A percentile compares a stretch with the other conserved stretches of the same genome.
Evolutionary conservation across 2,113 vertebrate species (phyloP).

Genomic region (Coreoperca whiteheadi): DNA sequence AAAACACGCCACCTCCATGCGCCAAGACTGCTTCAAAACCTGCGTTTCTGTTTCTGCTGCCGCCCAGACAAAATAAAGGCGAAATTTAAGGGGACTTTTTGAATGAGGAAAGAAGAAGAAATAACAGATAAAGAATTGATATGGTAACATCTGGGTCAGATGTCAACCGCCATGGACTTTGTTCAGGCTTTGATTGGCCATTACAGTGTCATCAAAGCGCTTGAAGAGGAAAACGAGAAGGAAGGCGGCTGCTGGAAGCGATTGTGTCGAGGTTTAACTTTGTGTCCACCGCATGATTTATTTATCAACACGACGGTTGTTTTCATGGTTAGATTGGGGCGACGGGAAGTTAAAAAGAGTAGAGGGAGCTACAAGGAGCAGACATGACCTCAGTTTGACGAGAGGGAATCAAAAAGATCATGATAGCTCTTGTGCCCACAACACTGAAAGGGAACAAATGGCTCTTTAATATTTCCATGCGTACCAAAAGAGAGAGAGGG

Average conservation of each 20-base stretch:
- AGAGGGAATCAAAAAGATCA: conserved; percentile 70
- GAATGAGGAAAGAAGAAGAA: conserved; percentile 1
- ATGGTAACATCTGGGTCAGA: conserved; percentile 39
- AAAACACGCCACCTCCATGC: not conserved
- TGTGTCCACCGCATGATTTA: conserved; percentile 75
- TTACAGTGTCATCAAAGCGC: conserved; percentile 64
- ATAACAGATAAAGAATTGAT: conserved; percentile 56
- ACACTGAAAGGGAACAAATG: conserved; percentile 78
- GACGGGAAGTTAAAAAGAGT: conserved; percentile 60
- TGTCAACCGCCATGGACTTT: conserved; percentile 30
- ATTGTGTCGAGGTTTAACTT: conserved; percentile 66
- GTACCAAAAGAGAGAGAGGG: conserved; percentile 59
- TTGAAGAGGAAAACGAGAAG: conserved; percentile 6
- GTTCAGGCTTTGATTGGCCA: conserved; percentile 36
- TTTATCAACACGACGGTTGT: conserved; percentile 71
- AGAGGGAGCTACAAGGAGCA: conserved; percentile 46
- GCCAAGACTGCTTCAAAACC: not conserved
- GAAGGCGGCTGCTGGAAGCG: conserved; percentile 28
- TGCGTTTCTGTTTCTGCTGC: conserved; percentile 24
- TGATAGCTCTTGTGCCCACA: conserved; percentile 63
- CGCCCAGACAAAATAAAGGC: not conserved
- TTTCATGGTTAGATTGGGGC: conserved; percentile 59
- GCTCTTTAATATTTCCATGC: conserved; percentile 75
- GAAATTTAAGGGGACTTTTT: conserved; percentile 12
- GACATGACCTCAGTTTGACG: conserved; percentile 70